Evolutionary conservation across 2,113 vertebrate species (phyloP).

Genomic region (Gallinago jamesoni): DNA sequence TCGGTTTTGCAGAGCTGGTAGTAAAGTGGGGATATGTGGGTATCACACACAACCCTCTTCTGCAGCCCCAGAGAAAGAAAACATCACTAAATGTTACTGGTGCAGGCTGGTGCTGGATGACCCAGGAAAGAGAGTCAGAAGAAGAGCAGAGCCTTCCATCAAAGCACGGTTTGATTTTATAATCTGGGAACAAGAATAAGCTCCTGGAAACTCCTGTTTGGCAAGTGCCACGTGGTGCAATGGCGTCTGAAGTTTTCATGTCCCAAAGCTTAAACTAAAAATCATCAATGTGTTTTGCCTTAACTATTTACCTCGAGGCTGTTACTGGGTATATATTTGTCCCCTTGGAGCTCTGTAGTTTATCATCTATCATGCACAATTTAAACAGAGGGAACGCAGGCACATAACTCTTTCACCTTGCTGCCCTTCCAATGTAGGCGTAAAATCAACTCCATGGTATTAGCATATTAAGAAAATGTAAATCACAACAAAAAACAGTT

Average conservation of each 20-base stretch:
- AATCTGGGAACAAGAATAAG: background rate
- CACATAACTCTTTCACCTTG: background rate
- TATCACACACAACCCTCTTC: background rate
- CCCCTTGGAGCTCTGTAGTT: fast-evolving
- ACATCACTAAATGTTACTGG: background rate
- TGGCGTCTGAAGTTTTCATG: background rate
- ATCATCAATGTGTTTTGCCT: background rate
- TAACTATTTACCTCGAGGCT: background rate
- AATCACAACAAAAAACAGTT: background rate
- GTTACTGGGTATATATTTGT: background rate
- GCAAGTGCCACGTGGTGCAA: background rate
- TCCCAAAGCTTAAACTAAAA: background rate
- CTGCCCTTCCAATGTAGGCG: background rate
- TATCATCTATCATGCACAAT: background rate
- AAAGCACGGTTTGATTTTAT: background rate
- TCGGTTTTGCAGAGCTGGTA: background rate
- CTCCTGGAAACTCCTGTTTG: background rate
- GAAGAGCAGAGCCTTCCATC: background rate
- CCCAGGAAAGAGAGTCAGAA: background rate
- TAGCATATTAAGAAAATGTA: background rate
- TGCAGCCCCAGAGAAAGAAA: background rate
- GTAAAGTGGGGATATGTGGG: fast-evolving
- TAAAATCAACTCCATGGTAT: background rate
- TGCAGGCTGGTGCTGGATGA: background rate
- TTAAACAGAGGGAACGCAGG: background rate